phyloP scores from a whole-genome alignment of 1,140 invertebrate species.

The fruit fly (Drosophila melanogaster) region DNA sequence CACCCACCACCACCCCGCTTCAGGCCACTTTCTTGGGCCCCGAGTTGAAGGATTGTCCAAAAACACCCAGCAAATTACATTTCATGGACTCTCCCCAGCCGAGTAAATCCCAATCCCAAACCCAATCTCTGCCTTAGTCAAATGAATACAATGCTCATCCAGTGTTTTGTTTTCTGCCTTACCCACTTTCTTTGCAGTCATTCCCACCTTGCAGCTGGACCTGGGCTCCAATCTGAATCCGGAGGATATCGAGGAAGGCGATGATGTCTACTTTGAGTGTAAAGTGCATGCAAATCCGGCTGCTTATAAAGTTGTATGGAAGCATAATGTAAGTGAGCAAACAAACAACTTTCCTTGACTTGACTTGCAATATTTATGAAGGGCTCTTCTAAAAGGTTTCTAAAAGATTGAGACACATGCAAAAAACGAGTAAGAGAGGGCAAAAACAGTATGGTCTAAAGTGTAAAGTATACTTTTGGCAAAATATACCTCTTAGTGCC shows the following conservation, averaged over 20 bases:
- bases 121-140: constrained; percentile 19
- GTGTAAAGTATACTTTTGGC: constrained; percentile 13
- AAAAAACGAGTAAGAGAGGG: neutral
- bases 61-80: constrained; percentile 60
- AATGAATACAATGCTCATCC: constrained; percentile 39
- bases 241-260: constrained; percentile 94
- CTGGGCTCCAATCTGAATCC: constrained; percentile 94
- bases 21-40: constrained; percentile 15
- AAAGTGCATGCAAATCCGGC: constrained; percentile 93
- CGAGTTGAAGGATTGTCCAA: constrained; percentile 28
- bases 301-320: constrained; percentile 95
- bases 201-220: constrained; percentile 90
- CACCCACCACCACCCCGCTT: constrained; percentile 6
- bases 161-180: constrained; percentile 2
- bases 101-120: constrained; percentile 9
- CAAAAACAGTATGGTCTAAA: neutral
- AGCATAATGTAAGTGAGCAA: constrained; percentile 93
- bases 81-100: constrained; percentile 29
- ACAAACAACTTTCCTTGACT: constrained; percentile 33
- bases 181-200: constrained; percentile 87
- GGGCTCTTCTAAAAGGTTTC: neutral
- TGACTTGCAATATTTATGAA: constrained; percentile 54
- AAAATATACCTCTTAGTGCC: neutral
- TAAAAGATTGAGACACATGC: neutral
- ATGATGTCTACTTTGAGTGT: constrained; percentile 96